A percentile compares a stretch with the other conserved stretches of the same genome.
phyloP scores from a whole-genome alignment of 1,140 invertebrate genomes.

The Aricia agestis region DNA sequence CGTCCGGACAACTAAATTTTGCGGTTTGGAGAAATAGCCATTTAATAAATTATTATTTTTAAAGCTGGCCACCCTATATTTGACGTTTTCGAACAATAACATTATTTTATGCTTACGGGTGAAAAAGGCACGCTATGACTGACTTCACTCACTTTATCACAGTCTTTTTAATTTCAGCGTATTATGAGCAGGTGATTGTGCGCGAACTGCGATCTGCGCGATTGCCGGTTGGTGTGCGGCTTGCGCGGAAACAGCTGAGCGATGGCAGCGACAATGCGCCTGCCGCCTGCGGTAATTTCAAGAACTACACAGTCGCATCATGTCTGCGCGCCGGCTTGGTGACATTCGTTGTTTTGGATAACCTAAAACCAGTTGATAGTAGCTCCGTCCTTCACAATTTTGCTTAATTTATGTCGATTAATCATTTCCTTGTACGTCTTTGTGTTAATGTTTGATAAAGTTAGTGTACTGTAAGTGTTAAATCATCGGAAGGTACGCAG shows the following conservation, averaged over 20 bases:
- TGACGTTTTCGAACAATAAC: too few species aligned
- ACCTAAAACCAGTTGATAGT: slow-evolving; percentile 60
- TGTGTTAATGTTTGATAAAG: slow-evolving; percentile 46
- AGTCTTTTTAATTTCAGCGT: slow-evolving; percentile 40
- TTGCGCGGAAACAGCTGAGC: slow-evolving; percentile 72
- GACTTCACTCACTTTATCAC: background rate
- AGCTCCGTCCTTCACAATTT: slow-evolving; percentile 55
- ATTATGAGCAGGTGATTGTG: slow-evolving; percentile 36
- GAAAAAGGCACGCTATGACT: too few species aligned
- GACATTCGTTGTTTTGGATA: slow-evolving; percentile 54
- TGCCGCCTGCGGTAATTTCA: slow-evolving; percentile 42
- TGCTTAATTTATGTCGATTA: slow-evolving; percentile 45
- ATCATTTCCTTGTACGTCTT: slow-evolving; percentile 23
- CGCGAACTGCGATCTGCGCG: background rate
- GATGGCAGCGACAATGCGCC: slow-evolving; percentile 43
- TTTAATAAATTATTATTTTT: too few species aligned
- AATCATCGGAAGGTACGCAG: slow-evolving; percentile 49
- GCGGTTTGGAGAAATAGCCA: too few species aligned
- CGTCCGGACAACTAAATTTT: too few species aligned
- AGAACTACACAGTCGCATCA: slow-evolving; percentile 72
- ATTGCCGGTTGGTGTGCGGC: slow-evolving; percentile 25
- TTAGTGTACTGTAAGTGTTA: slow-evolving; percentile 41
- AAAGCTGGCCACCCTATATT: too few species aligned
- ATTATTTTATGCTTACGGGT: too few species aligned
- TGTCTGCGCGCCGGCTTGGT: slow-evolving; percentile 69